Conservation (phyloP, 2,113 vertebrate species). For the Tychaedon coryphoeus region DNA sequence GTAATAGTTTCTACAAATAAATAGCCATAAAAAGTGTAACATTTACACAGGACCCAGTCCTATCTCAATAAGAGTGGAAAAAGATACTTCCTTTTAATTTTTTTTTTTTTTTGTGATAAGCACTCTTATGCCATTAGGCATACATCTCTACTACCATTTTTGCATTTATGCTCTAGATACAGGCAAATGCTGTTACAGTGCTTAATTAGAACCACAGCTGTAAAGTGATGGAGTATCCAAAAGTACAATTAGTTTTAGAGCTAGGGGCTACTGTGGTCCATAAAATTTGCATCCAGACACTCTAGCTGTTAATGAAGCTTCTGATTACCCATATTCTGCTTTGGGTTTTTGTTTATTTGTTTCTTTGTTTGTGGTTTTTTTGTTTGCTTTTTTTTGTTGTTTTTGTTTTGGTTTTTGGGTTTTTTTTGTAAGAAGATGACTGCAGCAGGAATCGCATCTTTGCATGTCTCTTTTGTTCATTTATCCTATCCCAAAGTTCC, state of each 20-base stretch:
- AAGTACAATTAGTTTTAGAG: not conserved
- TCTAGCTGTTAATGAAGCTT: not conserved
- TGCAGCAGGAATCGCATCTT: not conserved
- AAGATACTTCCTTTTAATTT: fast-evolving
- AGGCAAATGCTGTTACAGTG: not conserved
- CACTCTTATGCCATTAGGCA: not conserved
- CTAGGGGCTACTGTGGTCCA: not conserved
- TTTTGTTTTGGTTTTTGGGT: not conserved
- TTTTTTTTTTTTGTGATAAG: not conserved
- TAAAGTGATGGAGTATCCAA: not conserved
- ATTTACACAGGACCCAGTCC: not conserved
- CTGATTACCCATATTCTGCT: not conserved
- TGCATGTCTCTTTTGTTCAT: not conserved
- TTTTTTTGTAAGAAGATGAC: not conserved
- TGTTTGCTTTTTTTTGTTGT: too few species aligned
- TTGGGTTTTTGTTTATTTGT: too few species aligned
- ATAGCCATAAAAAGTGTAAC: not conserved
- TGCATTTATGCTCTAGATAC: not conserved
- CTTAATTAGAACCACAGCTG: not conserved
- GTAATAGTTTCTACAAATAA: not conserved
- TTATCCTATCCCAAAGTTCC: not conserved
- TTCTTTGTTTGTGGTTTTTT: too few species aligned
- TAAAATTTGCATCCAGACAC: not conserved
- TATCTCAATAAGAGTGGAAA: not conserved
- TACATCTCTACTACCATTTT: not conserved